phyloP scores from a whole-genome alignment of 2,797 vertebrate species.

The Aulostomus chinensis region DNA sequence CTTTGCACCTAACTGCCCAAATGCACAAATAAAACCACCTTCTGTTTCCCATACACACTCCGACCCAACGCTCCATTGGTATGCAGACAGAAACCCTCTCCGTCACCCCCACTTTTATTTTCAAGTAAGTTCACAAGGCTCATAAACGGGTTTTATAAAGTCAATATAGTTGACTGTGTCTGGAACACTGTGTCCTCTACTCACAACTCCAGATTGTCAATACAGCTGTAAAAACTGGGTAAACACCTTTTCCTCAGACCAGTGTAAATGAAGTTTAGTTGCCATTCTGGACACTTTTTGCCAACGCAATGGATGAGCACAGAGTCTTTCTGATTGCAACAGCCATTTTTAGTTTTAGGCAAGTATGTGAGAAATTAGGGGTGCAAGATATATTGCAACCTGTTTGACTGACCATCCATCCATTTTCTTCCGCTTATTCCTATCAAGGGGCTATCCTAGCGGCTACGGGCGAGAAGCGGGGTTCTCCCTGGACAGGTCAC shows the following conservation, averaged over 20 bases:
- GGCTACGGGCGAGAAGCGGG: no score
- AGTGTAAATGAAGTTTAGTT: constrained; percentile 35
- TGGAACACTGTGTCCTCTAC: constrained; percentile 56
- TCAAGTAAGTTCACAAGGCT: constrained; percentile 59
- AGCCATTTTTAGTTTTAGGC: no score
- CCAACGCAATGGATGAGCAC: neutral
- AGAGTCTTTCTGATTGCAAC: no score
- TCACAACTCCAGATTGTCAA: constrained; percentile 51
- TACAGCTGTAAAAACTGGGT: constrained; percentile 51
- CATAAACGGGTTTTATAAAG: constrained; percentile 67
- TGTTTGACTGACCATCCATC: no score
- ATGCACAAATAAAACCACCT: constrained; percentile 40
- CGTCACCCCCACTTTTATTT: constrained; percentile 64
- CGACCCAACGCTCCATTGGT: constrained; percentile 33
- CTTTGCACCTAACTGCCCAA: constrained; percentile 37
- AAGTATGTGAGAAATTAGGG: no score
- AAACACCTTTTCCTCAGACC: no score
- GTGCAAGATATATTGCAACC: no score
- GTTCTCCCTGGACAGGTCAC: no score
- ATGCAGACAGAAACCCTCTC: constrained; percentile 38
- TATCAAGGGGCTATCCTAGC: no score
- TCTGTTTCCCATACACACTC: constrained; percentile 36
- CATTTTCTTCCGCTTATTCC: no score
- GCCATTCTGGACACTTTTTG: constrained; percentile 2
- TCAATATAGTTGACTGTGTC: constrained; percentile 57